A percentile compares a stretch with the other conserved stretches of the same genome.
Evolutionary conservation across 1,140 invertebrate genomes (phyloP).

Genomic region (Cydia amplana): DNA sequence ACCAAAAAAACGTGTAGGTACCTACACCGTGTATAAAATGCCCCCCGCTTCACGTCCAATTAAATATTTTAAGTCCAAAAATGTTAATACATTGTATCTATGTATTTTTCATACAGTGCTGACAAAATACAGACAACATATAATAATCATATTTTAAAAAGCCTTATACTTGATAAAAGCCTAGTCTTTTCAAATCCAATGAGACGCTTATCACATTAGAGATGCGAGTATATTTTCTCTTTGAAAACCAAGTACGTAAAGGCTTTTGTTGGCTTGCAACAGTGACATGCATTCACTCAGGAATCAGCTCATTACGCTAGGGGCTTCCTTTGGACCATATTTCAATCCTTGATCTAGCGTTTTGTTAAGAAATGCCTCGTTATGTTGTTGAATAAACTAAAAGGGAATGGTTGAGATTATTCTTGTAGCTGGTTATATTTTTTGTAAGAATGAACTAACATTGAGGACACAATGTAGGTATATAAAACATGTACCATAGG

Average conservation of each 20-base stretch:
- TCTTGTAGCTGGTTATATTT: not conserved
- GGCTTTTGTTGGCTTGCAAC: slow-evolving; percentile 41
- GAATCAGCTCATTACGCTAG: slow-evolving; percentile 63
- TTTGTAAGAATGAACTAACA: not conserved
- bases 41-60: too few species aligned
- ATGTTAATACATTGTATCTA: too few species aligned
- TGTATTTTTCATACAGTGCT: not conserved
- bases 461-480: too few species aligned
- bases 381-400: slow-evolving; percentile 17
- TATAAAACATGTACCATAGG: too few species aligned
- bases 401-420: slow-evolving; percentile 3
- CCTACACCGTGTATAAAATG: too few species aligned
- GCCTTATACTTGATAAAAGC: not conserved
- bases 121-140: not conserved
- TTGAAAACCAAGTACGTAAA: slow-evolving; percentile 58
- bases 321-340: slow-evolving; percentile 5
- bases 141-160: slow-evolving; percentile 34
- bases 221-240: slow-evolving; percentile 45
- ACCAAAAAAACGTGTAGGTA: too few species aligned
- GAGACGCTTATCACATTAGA: slow-evolving; percentile 30
- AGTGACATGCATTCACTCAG: slow-evolving; percentile 46
- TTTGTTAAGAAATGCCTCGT: slow-evolving; percentile 32
- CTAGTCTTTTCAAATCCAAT: slow-evolving; percentile 15
- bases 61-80: too few species aligned
- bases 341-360: slow-evolving; percentile 29